A percentile compares a stretch with the other conserved stretches of the same genome.
phyloP scores from a whole-genome alignment of 2,797 vertebrate genomes.

The Rhyacichthys aspro region DNA sequence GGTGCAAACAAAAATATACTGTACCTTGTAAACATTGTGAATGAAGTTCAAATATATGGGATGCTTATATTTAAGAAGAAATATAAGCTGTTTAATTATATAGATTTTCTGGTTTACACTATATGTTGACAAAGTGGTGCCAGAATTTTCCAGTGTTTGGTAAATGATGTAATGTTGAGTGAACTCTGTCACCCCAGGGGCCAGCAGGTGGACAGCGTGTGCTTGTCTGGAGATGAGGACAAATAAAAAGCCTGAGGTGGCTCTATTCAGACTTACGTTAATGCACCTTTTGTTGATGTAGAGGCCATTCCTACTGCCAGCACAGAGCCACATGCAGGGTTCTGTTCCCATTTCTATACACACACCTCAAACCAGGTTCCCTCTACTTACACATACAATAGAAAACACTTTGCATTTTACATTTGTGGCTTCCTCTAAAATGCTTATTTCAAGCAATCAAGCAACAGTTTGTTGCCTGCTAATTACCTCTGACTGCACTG shows the following conservation, averaged over 20 bases:
- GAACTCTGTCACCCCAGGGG: constrained; percentile 54
- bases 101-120: constrained; percentile 9
- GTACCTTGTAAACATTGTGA: too few species aligned
- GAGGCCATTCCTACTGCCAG: constrained; percentile 55
- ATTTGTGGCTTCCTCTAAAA: constrained; percentile 88
- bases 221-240: constrained; percentile 61
- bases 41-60: too few species aligned
- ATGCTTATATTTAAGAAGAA: not conserved
- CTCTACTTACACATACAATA: constrained; percentile 93
- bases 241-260: constrained; percentile 69
- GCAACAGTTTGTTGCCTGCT: constrained; percentile 90
- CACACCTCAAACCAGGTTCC: constrained; percentile 84
- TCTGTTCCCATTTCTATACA: constrained; percentile 65
- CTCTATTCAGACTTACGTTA: constrained; percentile 73
- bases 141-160: constrained; percentile 2
- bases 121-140: constrained; percentile 17
- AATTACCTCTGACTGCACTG: constrained; percentile 96
- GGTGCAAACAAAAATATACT: too few species aligned
- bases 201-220: constrained; percentile 64
- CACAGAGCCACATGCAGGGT: constrained; percentile 64
- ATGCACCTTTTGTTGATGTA: constrained; percentile 77
- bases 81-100: constrained; percentile 10
- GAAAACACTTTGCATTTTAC: constrained; percentile 89
- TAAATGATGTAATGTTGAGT: constrained; percentile 42
- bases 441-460: constrained; percentile 96